Evolutionary conservation across 2,113 vertebrate genomes (phyloP).

Genomic region (Thamnophis sirtalis): DNA sequence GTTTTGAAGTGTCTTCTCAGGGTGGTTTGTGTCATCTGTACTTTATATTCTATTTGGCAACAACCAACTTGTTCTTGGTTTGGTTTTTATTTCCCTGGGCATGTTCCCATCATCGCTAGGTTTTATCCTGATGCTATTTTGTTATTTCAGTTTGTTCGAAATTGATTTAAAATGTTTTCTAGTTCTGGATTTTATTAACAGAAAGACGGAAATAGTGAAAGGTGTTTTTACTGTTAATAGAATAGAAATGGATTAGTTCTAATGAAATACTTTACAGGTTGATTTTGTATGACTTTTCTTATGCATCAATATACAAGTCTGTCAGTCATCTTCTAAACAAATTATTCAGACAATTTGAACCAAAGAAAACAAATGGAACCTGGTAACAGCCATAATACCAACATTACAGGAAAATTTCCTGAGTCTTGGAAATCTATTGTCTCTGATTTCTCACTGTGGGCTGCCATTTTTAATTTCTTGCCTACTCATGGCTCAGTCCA

Average conservation of each 20-base stretch:
- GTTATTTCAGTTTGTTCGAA: neutral
- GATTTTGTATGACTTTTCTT: neutral
- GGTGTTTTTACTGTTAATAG: neutral
- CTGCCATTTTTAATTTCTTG: neutral
- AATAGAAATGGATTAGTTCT: neutral
- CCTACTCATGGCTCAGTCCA: neutral
- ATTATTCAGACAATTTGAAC: neutral
- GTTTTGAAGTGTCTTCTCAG: neutral
- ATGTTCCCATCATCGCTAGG: neutral
- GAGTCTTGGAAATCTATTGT: neutral
- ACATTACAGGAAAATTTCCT: neutral
- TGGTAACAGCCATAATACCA: neutral
- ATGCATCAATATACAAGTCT: neutral
- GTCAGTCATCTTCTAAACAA: neutral
- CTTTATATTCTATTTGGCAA: neutral
- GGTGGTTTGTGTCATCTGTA: neutral
- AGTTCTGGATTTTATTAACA: neutral
- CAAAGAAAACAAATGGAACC: neutral
- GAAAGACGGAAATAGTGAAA: neutral
- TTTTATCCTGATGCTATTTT: neutral
- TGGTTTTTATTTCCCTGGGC: neutral
- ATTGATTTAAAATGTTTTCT: neutral
- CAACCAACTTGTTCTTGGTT: neutral
- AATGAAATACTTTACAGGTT: neutral
- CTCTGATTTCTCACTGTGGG: neutral